These are phyloP conservation scores for Crematogaster levior DNA, from an alignment of 2,888 invertebrate species.

Conservation along the genomic window DNA sequence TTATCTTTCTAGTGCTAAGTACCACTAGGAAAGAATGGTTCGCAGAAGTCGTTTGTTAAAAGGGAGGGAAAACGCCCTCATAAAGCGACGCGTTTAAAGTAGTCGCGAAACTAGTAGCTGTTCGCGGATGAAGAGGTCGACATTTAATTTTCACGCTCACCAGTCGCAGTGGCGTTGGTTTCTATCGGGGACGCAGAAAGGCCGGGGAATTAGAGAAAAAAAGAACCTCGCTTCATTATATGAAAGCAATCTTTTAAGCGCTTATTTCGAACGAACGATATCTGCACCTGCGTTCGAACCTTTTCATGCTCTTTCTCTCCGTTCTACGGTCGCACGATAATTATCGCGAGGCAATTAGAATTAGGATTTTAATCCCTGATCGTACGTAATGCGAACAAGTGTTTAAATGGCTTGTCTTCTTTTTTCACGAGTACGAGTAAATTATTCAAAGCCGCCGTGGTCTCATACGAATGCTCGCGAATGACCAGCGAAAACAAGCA, in stretches of 20 bases:
- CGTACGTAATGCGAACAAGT: constrained; percentile 47
- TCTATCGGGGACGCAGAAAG: neutral
- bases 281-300: constrained; percentile 53
- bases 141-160: constrained; percentile 47
- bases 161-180: neutral
- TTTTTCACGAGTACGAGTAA: constrained; percentile 28
- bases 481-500: constrained; percentile 55
- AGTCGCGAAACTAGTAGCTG: constrained; percentile 29
- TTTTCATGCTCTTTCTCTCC: neutral
- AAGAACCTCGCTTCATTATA: constrained; percentile 38
- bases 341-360: constrained; percentile 67
- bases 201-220: constrained; percentile 13
- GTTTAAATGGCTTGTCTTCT: constrained; percentile 21
- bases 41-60: constrained; percentile 40
- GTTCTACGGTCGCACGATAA: constrained; percentile 48
- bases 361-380: constrained; percentile 65
- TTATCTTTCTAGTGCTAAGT: constrained; percentile 56
- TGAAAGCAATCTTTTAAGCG: constrained; percentile 64
- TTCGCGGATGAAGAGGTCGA: constrained; percentile 43
- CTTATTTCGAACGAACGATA: constrained; percentile 49
- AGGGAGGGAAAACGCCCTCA: constrained; percentile 3
- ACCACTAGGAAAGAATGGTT: constrained; percentile 1
- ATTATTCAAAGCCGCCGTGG: constrained; percentile 58
- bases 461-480: constrained; percentile 52
- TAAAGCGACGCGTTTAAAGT: constrained; percentile 43